Conservation (phyloP, 2,113 vertebrate genomes). For the Loxodonta africana region DNA sequence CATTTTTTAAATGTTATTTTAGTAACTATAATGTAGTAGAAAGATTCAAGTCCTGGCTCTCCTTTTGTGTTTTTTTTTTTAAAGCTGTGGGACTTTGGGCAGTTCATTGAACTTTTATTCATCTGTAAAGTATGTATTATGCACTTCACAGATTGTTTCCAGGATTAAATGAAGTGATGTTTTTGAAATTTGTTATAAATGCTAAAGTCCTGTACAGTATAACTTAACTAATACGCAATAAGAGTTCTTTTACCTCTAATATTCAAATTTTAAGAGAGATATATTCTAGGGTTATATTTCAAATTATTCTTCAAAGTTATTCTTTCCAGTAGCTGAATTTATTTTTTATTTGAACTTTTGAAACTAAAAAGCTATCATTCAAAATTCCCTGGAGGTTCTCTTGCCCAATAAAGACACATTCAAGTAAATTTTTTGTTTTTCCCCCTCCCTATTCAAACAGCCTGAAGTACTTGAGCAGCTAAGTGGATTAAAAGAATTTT, state of each 20-base stretch:
- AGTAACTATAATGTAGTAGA: neutral
- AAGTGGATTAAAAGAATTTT: constrained; percentile 97
- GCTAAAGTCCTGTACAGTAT: neutral
- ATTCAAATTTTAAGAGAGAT: neutral
- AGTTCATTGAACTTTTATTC: neutral
- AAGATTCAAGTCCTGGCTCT: neutral
- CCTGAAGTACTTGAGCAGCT: constrained; percentile 99
- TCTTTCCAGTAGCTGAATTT: neutral
- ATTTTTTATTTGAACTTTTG: neutral
- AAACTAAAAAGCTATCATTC: constrained; percentile 37
- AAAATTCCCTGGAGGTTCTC: constrained; percentile 15
- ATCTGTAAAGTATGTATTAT: neutral
- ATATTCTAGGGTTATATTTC: neutral
- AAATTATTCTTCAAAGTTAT: neutral
- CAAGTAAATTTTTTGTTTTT: neutral
- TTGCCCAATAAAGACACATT: neutral
- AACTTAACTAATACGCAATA: neutral
- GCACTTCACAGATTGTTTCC: neutral
- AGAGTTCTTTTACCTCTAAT: neutral
- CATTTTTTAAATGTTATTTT: neutral
- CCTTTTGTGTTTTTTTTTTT: neutral
- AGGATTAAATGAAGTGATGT: neutral
- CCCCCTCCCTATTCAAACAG: constrained; percentile 84
- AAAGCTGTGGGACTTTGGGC: neutral
- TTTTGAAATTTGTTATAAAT: neutral